phyloP scores from a whole-genome alignment of 1,140 invertebrate species.

The Venturia canescens region DNA sequence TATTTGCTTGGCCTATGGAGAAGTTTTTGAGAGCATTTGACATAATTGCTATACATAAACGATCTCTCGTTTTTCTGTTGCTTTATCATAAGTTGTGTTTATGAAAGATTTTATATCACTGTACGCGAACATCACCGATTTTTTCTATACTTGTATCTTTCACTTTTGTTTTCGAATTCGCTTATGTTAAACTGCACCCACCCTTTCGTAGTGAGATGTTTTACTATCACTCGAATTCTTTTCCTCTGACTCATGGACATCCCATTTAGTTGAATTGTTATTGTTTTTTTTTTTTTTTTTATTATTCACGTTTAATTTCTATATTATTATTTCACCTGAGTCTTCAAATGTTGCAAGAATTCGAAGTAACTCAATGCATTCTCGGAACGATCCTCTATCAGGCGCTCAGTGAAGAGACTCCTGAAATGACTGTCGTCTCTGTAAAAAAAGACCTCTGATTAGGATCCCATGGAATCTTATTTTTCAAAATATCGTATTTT shows the following conservation, averaged over 20 bases:
- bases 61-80: not conserved
- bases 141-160: not conserved
- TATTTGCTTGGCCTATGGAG: no score
- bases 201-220: constrained; percentile 9
- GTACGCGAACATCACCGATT: not conserved
- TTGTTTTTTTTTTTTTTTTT: constrained; percentile 37
- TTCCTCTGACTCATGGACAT: not conserved
- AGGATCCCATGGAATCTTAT: no score
- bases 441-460: constrained; percentile 63
- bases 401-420: constrained; percentile 89
- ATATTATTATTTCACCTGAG: constrained; percentile 87
- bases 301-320: constrained; percentile 43
- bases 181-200: constrained; percentile 6
- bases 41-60: no score
- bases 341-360: constrained; percentile 97
- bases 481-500: no score
- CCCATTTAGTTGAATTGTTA: not conserved
- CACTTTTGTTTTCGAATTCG: not conserved
- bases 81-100: not conserved
- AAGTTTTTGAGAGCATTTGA: no score
- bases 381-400: constrained; percentile 97
- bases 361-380: constrained; percentile 97
- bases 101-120: not conserved
- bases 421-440: constrained; percentile 94
- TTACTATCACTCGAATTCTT: not conserved